These are phyloP conservation scores for Mimas tiliae DNA, from an alignment of 2,888 invertebrate genomes.

Conservation along the genomic window DNA sequence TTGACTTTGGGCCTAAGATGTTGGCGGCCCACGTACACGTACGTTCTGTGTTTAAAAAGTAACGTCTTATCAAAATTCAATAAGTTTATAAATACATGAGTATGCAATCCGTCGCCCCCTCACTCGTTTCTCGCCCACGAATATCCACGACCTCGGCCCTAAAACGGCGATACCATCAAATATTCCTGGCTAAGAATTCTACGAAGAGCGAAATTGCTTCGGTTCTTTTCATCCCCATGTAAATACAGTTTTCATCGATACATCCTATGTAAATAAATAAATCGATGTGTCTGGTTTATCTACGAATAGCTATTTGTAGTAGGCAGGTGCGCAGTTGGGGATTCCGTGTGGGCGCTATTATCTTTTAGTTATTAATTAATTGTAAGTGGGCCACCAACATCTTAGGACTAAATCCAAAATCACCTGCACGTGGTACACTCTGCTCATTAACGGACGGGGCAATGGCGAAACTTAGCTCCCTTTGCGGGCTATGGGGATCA, in stretches of 20 bases:
- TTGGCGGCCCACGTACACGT: too few relatives aligned
- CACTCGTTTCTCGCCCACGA: not conserved
- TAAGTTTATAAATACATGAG: conserved; percentile 3
- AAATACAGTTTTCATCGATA: conserved; percentile 47
- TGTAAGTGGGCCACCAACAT: too few relatives aligned
- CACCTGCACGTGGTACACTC: too few relatives aligned
- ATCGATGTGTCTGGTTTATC: conserved; percentile 43
- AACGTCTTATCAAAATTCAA: too few relatives aligned
- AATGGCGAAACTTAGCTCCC: too few relatives aligned
- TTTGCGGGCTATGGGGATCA: too few relatives aligned
- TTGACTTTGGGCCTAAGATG: too few relatives aligned
- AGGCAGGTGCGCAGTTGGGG: conserved; percentile 10
- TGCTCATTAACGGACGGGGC: too few relatives aligned
- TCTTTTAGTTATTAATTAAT: not conserved
- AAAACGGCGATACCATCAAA: conserved; percentile 5
- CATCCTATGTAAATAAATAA: conserved; percentile 47
- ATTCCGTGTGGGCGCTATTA: not conserved
- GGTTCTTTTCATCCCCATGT: conserved; percentile 30
- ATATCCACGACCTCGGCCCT: not conserved
- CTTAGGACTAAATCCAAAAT: too few relatives aligned
- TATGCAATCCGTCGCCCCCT: not conserved
- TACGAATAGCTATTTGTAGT: conserved; percentile 39
- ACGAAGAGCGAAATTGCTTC: conserved; percentile 28
- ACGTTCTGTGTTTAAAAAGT: too few relatives aligned
- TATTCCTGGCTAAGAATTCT: conserved; percentile 8